Conservation (phyloP, 2,888 invertebrate species). For the Platerodrilus igneus region DNA sequence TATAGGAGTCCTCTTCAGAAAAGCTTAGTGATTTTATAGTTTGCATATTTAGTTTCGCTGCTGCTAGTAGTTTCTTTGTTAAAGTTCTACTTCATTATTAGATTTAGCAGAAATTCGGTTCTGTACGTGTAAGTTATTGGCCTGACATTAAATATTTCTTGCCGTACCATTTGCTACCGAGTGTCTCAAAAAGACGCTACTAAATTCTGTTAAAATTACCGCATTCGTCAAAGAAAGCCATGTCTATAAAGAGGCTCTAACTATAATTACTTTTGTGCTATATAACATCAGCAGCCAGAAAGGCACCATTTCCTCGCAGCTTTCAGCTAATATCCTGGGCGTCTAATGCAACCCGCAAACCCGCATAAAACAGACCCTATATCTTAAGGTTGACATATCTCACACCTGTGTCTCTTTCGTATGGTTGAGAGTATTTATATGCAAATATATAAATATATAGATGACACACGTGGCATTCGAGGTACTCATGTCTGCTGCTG, state of each 20-base stretch:
- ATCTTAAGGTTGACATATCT: constrained; percentile 48
- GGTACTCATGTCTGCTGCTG: constrained; percentile 38
- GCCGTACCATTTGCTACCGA: too few relatives aligned
- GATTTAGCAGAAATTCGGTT: too few relatives aligned
- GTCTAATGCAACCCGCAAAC: constrained; percentile 45
- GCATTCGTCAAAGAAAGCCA: neutral
- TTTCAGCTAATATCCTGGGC: constrained; percentile 34
- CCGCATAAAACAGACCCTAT: constrained; percentile 44
- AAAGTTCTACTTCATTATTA: too few relatives aligned
- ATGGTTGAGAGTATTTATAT: constrained; percentile 46
- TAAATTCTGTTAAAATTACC: too few relatives aligned
- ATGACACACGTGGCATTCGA: constrained; percentile 39
- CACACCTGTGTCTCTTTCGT: constrained; percentile 46
- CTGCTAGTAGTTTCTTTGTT: too few relatives aligned
- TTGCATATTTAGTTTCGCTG: too few relatives aligned
- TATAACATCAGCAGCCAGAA: constrained; percentile 10
- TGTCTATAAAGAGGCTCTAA: constrained; percentile 3
- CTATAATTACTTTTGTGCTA: constrained; percentile 20
- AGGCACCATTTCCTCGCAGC: constrained; percentile 20
- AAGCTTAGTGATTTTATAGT: too few relatives aligned
- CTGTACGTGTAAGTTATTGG: too few relatives aligned
- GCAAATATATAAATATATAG: constrained; percentile 46
- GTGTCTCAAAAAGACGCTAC: too few relatives aligned
- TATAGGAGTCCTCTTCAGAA: too few relatives aligned
- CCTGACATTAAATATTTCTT: too few relatives aligned